Base-by-base conservation (phyloP, 2,888 invertebrate genomes). In the Chaetogeoica ovagalla region DNA sequence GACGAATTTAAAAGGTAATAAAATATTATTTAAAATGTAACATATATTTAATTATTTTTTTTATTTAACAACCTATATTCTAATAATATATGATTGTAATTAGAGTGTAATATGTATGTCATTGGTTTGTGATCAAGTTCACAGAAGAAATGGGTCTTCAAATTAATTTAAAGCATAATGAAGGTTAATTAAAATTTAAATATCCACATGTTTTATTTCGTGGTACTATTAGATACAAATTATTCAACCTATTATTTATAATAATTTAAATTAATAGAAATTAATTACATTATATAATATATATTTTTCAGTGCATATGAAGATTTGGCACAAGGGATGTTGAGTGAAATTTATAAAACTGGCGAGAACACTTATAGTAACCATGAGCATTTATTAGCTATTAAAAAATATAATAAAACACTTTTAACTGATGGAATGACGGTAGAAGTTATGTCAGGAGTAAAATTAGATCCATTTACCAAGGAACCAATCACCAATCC, bases 381-480 rank as follows among this genome's bases (percentile, higher is more conserved):
- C 11, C 79, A 79, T 57, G 63, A 71, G 57, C 79, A 79, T 70
- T 62, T 70, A 62, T 23, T 70, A 23, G 70, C 70, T 39, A 71
- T 71, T 23, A 23, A 63, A 70, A n/a, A 79, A 11, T 79, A 23
- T 19, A 71, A 79, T 23, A 71, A 62, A 55, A 23, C 11, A 6
- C 21, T 9, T 5, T 23, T 39, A 55, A 1, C 7, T 39, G 17
- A n/a, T 13, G 55, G 55, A 5, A 19, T n/a, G 23, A 3, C 8
- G 23, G 52, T 9, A 0, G 9, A 17, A 17, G 37, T 23, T 11
- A 48, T 48, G 13, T 48, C 48, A 48, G 15, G 13, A 30, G 63
- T 30, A 43, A 62, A 17, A 63, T 30, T 82, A 37, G 82, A 82
- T 71, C 82, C 82, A 43, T 77, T 43, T 65, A 71, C 76, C 6